Base-by-base conservation (phyloP, 2,888 invertebrate genomes). In the Linnaemya tessellans region DNA sequence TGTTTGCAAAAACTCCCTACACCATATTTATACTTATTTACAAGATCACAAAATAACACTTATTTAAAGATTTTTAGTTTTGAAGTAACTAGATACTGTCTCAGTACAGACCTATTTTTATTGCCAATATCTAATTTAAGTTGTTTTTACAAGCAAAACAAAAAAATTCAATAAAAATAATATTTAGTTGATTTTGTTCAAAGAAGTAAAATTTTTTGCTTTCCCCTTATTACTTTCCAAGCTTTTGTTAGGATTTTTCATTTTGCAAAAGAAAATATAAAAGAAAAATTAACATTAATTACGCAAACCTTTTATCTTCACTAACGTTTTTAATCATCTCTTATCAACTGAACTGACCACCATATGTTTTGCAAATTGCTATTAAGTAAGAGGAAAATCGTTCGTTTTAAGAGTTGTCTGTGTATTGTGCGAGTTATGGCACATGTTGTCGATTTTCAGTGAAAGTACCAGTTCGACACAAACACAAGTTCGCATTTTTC, bases 301-400 rank as follows among this genome's bases (percentile, higher is more conserved):
- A 18, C 25, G 8, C 56, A 41, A 18, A 54, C 49, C 9, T 60
- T 18, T 3, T 49, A 49, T 8, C 46, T 78, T 51, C 38, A 22
- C 68, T 15, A 54, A 62, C 58, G 58, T 65, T 56, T 35, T 30
- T 22, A 30, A 71, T 43, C 13, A 43, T 38, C 41, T 71, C 22
- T 35, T 56, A 35, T 30, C 20, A 58, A 68, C 43, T 38, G 1
- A 54, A 54, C 38, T 75, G 79, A 70, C 81, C 85, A 78, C 73
- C 74, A 43, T 51, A 75, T 79, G 46, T 81, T 68, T 74, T 68
- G 3, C 64, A 70, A 85, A 75, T 70, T 80, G 54, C 62, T 70
- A 18, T 46, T 71, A 68, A 79, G 54, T 60, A 64, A 82, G 65
- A 70, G 64, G 85, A 85, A 85, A 84, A 74, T 64, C 74, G 74